Base-by-base conservation (phyloP, 2,888 invertebrate genomes). In the Tetramorium bicarinatum region DNA sequence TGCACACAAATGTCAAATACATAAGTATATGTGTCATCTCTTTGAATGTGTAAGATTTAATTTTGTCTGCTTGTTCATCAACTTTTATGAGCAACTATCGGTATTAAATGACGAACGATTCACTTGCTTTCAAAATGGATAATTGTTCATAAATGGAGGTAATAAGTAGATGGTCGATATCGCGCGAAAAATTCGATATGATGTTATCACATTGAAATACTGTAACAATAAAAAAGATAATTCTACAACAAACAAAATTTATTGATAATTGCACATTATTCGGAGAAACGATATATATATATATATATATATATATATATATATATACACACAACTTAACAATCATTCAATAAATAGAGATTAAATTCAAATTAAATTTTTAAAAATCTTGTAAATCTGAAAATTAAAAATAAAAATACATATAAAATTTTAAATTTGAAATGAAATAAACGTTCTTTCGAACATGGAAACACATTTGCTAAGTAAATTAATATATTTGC, bases 81-180 rank as follows among this genome's bases (percentile, higher is more conserved):
- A 80, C 29, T 74, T 86, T 87, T 86, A 87, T 67, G 76, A 82
- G 77, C 62, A n/a, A 44, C 29, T 59, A 38, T 61, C 29, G 29
- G 29, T 34, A 34, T 34, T 34, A 34, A 34, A 34, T 34, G 4
- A 34, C 3, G 29, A 34, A 34, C 29, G 29, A 3, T 13, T 11
- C 47, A 15, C 11, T 47, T 41, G 41, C 47, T 34, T 34, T 47
- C 15, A 11, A 49, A 25, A 11, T 41, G 25, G 25, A 56, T 56
- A 44, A 18, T 9, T 72, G 25, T 25, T 59, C 9, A 25, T 34
- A 34, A 34, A 4, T 34, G 29, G 11, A 56, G 21, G 3, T 29
- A 44, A 72, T 72, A 56, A 44, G 41, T 44, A 21, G 15, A 71
- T 44, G 25, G 9, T 25, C 41, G 41, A 54, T 38, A 34, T 21